A percentile compares a stretch with the other conserved stretches of the same genome.
Conservation (phyloP, 2,888 invertebrate species). For the Drosophila ustulata region DNA sequence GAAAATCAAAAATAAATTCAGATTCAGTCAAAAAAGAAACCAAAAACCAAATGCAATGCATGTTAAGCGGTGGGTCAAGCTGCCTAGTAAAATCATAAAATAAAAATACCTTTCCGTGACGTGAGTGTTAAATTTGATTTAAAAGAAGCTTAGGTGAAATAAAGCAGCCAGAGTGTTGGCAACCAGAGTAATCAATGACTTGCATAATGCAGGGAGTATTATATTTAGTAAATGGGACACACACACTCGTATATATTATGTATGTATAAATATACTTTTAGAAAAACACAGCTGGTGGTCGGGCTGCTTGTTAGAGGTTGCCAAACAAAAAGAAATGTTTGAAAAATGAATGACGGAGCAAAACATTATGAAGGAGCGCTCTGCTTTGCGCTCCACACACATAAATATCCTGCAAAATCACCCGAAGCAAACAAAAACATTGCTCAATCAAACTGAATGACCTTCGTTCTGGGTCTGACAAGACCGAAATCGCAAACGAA, state of each 20-base stretch:
- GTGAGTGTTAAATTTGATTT: neutral
- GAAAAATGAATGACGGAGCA: conserved; percentile 60
- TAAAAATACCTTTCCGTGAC: too few species aligned
- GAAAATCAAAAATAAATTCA: too few species aligned
- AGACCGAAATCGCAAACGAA: conserved; percentile 24
- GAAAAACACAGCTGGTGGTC: conserved; percentile 46
- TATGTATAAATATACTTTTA: conserved; percentile 28
- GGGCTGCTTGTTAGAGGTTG: conserved; percentile 33
- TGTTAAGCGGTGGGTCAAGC: too few species aligned
- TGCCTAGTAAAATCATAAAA: too few species aligned
- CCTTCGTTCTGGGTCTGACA: conserved; percentile 59
- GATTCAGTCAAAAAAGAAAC: too few species aligned
- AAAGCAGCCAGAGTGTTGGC: neutral
- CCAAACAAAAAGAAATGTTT: conserved; percentile 37
- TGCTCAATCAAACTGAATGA: conserved; percentile 70
- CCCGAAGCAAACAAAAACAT: conserved; percentile 68
- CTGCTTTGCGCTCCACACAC: conserved; percentile 15
- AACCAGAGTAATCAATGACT: conserved; percentile 25
- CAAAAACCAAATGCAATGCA: too few species aligned
- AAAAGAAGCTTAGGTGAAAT: neutral
- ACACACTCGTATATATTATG: neutral
- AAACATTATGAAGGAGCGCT: conserved; percentile 32
- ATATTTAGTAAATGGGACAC: conserved; percentile 4
- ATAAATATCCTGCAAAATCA: conserved; percentile 74
- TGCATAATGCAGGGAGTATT: conserved; percentile 20